Percentiles rank a stretch among this genome's conserved stretches.
phyloP scores from a whole-genome alignment of 2,113 vertebrate species.

The Ammodramus savannarum region DNA sequence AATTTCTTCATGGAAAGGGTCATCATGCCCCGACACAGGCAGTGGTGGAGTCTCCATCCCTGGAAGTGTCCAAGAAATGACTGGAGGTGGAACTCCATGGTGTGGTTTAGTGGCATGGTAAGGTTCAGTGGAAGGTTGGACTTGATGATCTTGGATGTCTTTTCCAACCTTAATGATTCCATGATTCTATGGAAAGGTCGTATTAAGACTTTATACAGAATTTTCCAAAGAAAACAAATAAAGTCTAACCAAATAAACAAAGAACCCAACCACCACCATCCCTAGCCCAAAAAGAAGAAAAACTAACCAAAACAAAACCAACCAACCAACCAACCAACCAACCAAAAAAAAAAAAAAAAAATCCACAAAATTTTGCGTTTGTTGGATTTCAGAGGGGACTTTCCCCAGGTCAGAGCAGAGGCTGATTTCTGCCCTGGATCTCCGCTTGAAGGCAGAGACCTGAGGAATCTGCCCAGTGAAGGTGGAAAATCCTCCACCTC shows the following conservation, averaged over 20 bases:
- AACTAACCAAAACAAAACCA: neutral
- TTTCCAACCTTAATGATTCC: neutral
- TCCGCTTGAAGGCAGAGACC: neutral
- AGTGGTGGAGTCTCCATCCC: neutral
- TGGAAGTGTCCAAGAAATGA: neutral
- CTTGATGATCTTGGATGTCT: neutral
- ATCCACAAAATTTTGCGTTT: neutral
- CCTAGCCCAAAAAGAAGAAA: too few species aligned
- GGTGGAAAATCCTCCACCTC: neutral
- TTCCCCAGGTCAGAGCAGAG: neutral
- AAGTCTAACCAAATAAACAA: neutral
- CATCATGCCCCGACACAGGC: neutral
- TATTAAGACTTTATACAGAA: neutral
- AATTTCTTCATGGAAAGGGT: neutral
- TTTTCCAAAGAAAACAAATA: neutral
- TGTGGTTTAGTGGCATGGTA: neutral
- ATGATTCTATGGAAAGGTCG: neutral
- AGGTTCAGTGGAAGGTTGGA: neutral
- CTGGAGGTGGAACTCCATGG: neutral
- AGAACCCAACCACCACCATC: too few species aligned
- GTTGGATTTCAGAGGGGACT: neutral
- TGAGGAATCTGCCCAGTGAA: neutral
- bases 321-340: too few species aligned
- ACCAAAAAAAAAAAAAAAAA: neutral
- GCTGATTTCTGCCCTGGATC: neutral